Evolutionary conservation across 2,113 vertebrate genomes (phyloP).

Genomic region (Garra rufa): DNA sequence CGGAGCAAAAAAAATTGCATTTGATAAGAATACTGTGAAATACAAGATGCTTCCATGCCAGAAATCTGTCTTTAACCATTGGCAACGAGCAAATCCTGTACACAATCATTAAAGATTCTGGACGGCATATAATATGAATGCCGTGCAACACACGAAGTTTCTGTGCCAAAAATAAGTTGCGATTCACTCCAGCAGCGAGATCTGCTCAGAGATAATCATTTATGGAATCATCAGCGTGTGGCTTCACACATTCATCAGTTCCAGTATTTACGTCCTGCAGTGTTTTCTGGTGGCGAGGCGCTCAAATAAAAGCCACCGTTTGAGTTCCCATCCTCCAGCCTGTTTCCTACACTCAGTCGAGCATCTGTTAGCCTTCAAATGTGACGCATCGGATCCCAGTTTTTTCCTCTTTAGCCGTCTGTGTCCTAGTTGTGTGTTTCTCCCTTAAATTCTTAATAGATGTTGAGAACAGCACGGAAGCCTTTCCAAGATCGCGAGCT

Average conservation of each 20-base stretch:
- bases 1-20: too few relatives aligned
- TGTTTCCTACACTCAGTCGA: conserved; percentile 40
- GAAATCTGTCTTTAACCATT: background rate
- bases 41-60: background rate
- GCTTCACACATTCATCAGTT: conserved; percentile 33
- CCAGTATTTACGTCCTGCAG: conserved; percentile 32
- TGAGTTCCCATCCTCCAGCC: conserved; percentile 22
- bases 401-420: conserved; percentile 57
- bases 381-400: conserved; percentile 32
- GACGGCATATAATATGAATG: background rate
- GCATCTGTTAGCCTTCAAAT: conserved; percentile 55
- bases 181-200: background rate
- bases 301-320: conserved; percentile 18
- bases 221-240: background rate
- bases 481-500: conserved; percentile 67
- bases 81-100: background rate
- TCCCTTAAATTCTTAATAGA: conserved; percentile 78
- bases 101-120: background rate
- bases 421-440: conserved; percentile 72
- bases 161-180: conserved; percentile 6
- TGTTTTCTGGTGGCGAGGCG: conserved; percentile 3
- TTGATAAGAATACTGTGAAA: background rate
- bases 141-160: background rate
- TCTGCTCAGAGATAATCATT: conserved; percentile 15
- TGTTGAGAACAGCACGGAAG: conserved; percentile 67